Conservation (phyloP, 2,113 vertebrate genomes). For the Orycteropus afer region DNA sequence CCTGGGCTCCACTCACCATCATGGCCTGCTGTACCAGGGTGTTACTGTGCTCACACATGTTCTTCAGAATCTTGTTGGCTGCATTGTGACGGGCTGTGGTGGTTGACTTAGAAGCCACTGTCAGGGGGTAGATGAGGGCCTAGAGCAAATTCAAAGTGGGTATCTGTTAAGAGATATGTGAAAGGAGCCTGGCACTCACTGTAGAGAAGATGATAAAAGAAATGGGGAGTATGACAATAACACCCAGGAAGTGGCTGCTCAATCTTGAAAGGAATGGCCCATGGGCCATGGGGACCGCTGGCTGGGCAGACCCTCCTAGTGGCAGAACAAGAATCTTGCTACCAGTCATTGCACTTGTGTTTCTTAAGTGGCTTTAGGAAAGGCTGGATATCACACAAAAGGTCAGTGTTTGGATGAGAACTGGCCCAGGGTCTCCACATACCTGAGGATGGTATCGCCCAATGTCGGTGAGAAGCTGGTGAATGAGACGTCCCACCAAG, state of each 20-base stretch:
- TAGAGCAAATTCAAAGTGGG: slow-evolving; percentile 74
- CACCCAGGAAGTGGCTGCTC: not conserved
- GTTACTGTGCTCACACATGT: slow-evolving; percentile 99
- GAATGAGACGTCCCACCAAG: slow-evolving; percentile 96
- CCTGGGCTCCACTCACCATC: slow-evolving; percentile 90
- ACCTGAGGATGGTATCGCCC: slow-evolving; percentile 98
- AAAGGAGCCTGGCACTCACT: not conserved
- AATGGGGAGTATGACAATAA: not conserved
- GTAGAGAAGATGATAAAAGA: not conserved
- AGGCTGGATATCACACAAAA: not conserved
- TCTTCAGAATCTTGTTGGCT: slow-evolving; percentile 99
- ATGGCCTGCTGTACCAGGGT: slow-evolving; percentile 98
- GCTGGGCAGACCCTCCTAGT: not conserved
- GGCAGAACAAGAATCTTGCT: not conserved
- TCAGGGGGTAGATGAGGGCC: slow-evolving; percentile 98
- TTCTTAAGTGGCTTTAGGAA: not conserved
- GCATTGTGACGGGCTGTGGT: slow-evolving; percentile 98
- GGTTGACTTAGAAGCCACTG: slow-evolving; percentile 99
- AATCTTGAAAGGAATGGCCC: not conserved
- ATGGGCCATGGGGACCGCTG: not conserved
- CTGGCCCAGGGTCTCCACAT: not conserved
- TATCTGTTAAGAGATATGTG: not conserved
- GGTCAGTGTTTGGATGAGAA: accelerated
- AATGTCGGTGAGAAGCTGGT: slow-evolving; percentile 98
- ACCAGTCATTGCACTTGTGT: not conserved